Conservation (phyloP, 92 coral and sea anemone species). For the Scolanthus callimorphus region DNA sequence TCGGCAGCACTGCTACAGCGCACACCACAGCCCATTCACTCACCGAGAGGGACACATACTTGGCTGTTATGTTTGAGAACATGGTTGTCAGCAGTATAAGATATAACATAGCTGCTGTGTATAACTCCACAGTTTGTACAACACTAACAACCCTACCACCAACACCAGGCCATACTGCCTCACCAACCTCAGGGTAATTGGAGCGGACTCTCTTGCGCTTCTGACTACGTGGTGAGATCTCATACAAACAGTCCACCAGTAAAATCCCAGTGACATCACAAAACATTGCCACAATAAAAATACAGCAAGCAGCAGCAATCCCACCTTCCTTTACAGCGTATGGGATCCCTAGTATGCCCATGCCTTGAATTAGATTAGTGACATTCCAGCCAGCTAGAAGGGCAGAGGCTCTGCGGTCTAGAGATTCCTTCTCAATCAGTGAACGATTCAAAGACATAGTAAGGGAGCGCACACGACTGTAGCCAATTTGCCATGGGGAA, state of each 20-base stretch:
- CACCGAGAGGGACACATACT: constrained; percentile 47
- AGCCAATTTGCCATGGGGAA: constrained; percentile 46
- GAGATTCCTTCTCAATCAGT: constrained; percentile 65
- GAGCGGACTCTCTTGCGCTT: constrained; percentile 68
- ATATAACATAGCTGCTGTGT: constrained; percentile 79
- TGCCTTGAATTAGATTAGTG: constrained; percentile 83
- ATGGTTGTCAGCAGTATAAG: constrained; percentile 72
- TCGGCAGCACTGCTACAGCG: constrained; percentile 71
- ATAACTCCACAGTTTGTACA: constrained; percentile 76
- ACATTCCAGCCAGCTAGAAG: constrained; percentile 88
- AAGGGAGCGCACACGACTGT: constrained; percentile 66
- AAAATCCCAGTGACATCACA: constrained; percentile 85
- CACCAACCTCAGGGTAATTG: constrained; percentile 83
- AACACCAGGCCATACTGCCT: constrained; percentile 91
- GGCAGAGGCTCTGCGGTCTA: constrained; percentile 78
- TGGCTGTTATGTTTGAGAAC: constrained; percentile 69
- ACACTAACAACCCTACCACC: constrained; percentile 74
- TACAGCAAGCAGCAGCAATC: constrained; percentile 69
- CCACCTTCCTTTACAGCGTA: constrained; percentile 89
- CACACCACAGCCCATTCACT: constrained; percentile 81
- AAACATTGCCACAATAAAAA: constrained; percentile 73
- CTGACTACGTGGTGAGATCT: constrained; percentile 78
- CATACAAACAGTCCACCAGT: constrained; percentile 85
- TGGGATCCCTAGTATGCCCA: constrained; percentile 92
- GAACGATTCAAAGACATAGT: constrained; percentile 67